These are phyloP conservation scores for Apoderus coryli DNA, from an alignment of 2,888 invertebrate genomes.

Conservation along the genomic window DNA sequence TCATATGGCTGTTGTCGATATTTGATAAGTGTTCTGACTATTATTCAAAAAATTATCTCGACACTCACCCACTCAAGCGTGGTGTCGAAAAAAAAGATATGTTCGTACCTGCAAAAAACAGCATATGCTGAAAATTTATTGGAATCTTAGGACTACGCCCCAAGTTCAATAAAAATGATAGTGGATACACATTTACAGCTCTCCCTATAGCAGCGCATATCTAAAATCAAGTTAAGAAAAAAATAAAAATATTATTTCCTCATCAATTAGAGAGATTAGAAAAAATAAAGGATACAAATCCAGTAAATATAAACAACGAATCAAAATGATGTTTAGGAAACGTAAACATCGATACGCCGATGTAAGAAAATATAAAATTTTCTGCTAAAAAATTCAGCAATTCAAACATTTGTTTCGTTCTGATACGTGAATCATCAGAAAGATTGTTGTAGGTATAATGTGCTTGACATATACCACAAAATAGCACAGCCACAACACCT, in stretches of 20 bases:
- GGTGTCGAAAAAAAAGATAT: too few relatives aligned
- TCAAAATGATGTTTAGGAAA: conserved; percentile 92
- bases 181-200: conserved; percentile 89
- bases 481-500: conserved; percentile 92
- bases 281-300: conserved; percentile 94
- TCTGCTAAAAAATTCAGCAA: conserved; percentile 91
- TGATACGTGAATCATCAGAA: conserved; percentile 68
- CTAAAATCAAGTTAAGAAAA: conserved; percentile 39
- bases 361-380: conserved; percentile 97
- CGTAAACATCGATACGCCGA: conserved; percentile 97
- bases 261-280: too few relatives aligned
- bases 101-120: conserved; percentile 86
- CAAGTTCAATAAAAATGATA: conserved; percentile 84
- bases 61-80: too few relatives aligned
- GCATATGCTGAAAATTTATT: conserved; percentile 91
- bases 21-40: too few relatives aligned
- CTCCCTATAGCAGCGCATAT: conserved; percentile 81
- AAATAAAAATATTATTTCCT: too few relatives aligned
- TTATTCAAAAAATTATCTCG: too few relatives aligned
- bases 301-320: conserved; percentile 77
- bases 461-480: conserved; percentile 98
- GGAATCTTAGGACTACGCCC: conserved; percentile 86
- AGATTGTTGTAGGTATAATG: conserved; percentile 98
- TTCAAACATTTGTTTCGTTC: conserved; percentile 88
- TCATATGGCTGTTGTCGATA: too few relatives aligned